These are phyloP conservation scores for Pogonognathellus flavescens DNA, from an alignment of 1,140 invertebrate genomes.

Conservation along the genomic window DNA sequence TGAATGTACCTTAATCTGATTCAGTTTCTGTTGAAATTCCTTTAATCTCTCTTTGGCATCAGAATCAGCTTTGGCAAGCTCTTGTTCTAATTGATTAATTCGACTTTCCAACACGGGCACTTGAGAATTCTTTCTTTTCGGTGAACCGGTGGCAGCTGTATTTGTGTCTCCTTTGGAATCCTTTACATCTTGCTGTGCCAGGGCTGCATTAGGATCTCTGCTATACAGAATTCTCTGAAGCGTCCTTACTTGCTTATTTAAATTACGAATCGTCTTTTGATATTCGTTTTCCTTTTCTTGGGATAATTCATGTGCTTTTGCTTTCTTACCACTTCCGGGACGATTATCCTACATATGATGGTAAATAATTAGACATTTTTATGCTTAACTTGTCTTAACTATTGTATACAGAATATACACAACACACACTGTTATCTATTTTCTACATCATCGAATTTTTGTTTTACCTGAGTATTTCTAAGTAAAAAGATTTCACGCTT, in stretches of 20 bases:
- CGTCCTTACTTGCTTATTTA: slow-evolving; percentile 64
- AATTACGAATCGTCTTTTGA: slow-evolving; percentile 59
- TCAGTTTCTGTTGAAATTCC: slow-evolving; percentile 48
- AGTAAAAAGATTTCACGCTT: slow-evolving; percentile 58
- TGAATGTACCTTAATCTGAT: slow-evolving; percentile 24
- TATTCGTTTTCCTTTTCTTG: slow-evolving; percentile 65
- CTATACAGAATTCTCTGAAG: slow-evolving; percentile 64
- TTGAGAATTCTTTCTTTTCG: slow-evolving; percentile 10
- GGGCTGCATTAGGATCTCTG: slow-evolving; percentile 57
- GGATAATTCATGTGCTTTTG: neutral
- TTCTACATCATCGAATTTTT: too few relatives aligned
- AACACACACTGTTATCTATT: too few relatives aligned
- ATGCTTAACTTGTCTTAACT: too few relatives aligned
- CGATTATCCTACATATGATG: neutral
- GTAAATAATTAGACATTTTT: too few relatives aligned
- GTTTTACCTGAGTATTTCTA: neutral
- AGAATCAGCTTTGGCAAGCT: slow-evolving; percentile 52
- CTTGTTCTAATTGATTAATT: slow-evolving; percentile 31
- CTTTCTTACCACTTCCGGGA: slow-evolving; percentile 33
- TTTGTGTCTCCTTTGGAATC: neutral
- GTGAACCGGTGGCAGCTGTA: neutral
- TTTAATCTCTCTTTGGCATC: slow-evolving; percentile 47
- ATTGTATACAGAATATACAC: too few relatives aligned
- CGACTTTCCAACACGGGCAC: slow-evolving; percentile 38
- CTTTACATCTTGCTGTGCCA: neutral